Base-by-base conservation (phyloP, 2,113 vertebrate genomes). In the Xyrauchen texanus region DNA sequence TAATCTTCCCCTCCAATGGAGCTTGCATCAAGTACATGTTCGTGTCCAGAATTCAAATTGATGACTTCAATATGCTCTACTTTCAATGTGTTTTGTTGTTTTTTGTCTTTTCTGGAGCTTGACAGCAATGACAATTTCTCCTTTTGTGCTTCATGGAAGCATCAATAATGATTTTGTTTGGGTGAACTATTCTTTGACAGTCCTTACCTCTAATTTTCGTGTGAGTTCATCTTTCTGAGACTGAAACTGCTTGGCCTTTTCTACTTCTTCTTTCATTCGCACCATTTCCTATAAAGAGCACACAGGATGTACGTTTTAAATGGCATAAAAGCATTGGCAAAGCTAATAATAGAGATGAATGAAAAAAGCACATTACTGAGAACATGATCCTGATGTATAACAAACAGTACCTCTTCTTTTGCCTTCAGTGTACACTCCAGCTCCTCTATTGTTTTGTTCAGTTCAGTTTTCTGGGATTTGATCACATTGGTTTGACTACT, bases 381-480 rank as follows among this genome's bases (percentile, higher is more conserved):
- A 0, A 45, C 6, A 66, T 5, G 49, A 71, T 12, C 16, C 42
- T 42, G 8, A 6, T 15, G 3, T 0, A 60, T 11, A 46, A 49
- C 44, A 8, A 81, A 62, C 80, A 84, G 44, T 92, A 97, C 97
- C 96, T 98, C 97, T 88, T 99, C 97, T 88, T 97, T 99, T 83
- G 92, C 94, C 90, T 96, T 96, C 84, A 98, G 86, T 0, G 93
- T 95, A 47, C 92, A 89, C 81, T 98, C 97, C 83, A 99, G 90
- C 81, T 99, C 97, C 88, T 99, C 96, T 87, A 99, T 98, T 78
- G 96, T 98, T 92, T 98, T 96, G 89, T 96, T 99, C 83, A 99
- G 90, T 83, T 99, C 97, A 46, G 95, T 95, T 93, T 99, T 99
- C 84, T 99, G 96, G 68, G 95, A 95, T 87, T 98, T 97, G 77